A percentile compares a stretch with the other conserved stretches of the same genome.
These are phyloP conservation scores for Drosophila kepulauana DNA, from an alignment of 1,140 invertebrate species.

Conservation along the genomic window DNA sequence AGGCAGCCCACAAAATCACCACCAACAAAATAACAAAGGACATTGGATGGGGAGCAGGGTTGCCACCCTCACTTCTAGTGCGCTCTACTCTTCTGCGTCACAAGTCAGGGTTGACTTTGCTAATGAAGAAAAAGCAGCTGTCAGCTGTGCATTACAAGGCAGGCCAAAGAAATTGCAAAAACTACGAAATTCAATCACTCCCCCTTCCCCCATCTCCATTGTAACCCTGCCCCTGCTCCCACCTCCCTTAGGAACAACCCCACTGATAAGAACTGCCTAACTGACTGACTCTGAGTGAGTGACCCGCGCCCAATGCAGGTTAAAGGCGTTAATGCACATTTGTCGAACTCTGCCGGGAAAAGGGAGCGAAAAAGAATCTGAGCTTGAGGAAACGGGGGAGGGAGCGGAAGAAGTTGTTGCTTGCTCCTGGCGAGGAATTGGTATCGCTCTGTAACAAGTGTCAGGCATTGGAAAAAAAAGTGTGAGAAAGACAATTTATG, in stretches of 20 bases:
- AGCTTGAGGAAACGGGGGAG: neutral
- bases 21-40: slow-evolving; percentile 70
- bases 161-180: slow-evolving; percentile 64
- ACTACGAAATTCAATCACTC: slow-evolving; percentile 69
- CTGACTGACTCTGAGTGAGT: neutral
- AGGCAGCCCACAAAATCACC: slow-evolving; percentile 73
- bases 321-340: slow-evolving; percentile 83
- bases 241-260: slow-evolving; percentile 1
- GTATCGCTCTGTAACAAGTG: slow-evolving; percentile 72
- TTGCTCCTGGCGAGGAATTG: slow-evolving; percentile 40
- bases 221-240: neutral
- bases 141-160: slow-evolving; percentile 81
- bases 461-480: slow-evolving; percentile 50
- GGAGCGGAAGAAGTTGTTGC: slow-evolving; percentile 1
- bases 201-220: neutral
- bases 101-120: slow-evolving; percentile 72
- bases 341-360: slow-evolving; percentile 41
- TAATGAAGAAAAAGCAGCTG: slow-evolving; percentile 83
- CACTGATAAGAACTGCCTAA: slow-evolving; percentile 8
- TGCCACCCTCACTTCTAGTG: neutral
- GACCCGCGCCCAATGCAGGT: slow-evolving; percentile 60
- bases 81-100: no score
- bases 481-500: slow-evolving; percentile 70
- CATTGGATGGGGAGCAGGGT: slow-evolving; percentile 21
- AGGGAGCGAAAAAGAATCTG: neutral